Base-by-base conservation (phyloP, 2,888 invertebrate species). In the Eupelmus urozonus region DNA sequence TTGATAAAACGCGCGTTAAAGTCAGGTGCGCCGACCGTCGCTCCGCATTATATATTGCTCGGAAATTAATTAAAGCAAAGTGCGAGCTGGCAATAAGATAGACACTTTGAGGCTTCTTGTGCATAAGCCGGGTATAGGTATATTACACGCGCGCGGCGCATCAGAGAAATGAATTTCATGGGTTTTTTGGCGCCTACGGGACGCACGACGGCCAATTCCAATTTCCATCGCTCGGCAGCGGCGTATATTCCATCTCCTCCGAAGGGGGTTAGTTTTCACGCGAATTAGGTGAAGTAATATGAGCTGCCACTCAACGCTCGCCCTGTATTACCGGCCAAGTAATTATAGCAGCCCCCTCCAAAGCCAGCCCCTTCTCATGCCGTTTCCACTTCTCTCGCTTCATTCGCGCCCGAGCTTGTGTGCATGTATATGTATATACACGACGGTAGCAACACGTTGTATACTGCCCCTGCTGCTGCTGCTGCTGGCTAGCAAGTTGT, bases 271-370 rank as follows among this genome's bases (percentile, higher is more conserved):
- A 85, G 86, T 87, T 87, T 87, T 86, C 87, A 86, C 85, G 85
- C 86, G 85, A 86, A 86, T 86, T 87, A 85, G 86, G 83, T 85
- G 63, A 85, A 85, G 87, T 87, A 87, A 88, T 88, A 87, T 86
- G 87, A 88, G 86, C 87, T 87, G 88, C 87, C 88, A 88, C 87
- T 88, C 87, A 88, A 87, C 84, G 83, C 81, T 84, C 84, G 85
- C 85, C 85, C 87, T 84, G 85, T 86, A 87, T 86, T 87, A 87
- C 85, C 84, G 86, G 83, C 83, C 85, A 84, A 87, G 87, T 87
- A 88, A 88, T 88, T 88, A 88, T 86, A 85, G 83, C 84, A 83
- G 84, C 83, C 83, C 83, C 84, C 74, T 57, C 16, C 45, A 11
- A 9, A 7, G 45, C 45, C 9, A 3, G n/a, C 2, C 45, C 16